These are phyloP conservation scores for Aix galericulata DNA, from an alignment of 2,113 vertebrate species.

Conservation along the genomic window DNA sequence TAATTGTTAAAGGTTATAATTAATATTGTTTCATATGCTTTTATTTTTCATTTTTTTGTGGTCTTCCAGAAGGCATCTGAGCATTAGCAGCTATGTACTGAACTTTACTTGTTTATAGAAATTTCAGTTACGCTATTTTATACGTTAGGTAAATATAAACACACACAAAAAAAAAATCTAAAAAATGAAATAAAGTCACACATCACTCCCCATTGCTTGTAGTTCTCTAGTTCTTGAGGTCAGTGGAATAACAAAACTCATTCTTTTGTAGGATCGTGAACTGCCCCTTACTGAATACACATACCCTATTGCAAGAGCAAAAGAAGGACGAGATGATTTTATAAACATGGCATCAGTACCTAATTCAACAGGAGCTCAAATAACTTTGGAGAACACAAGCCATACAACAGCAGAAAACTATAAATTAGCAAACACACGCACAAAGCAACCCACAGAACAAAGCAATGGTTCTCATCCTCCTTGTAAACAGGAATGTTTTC, in stretches of 20 bases:
- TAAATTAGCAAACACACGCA: not conserved
- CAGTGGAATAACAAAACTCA: not conserved
- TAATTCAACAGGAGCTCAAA: constrained; percentile 24
- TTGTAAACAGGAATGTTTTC: constrained; percentile 50
- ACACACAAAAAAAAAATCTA: not conserved
- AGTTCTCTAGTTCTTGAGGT: not conserved
- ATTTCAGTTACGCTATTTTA: not conserved
- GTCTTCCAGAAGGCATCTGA: not conserved
- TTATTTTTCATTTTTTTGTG: not conserved
- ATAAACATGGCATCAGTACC: not conserved
- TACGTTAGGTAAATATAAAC: not conserved
- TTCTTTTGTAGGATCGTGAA: constrained; percentile 1
- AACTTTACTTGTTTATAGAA: not conserved
- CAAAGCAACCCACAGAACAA: not conserved
- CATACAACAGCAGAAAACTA: not conserved
- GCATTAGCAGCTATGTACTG: not conserved
- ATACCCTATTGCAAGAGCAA: not conserved
- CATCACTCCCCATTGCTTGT: not conserved
- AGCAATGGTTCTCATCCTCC: not conserved
- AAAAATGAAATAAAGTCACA: not conserved
- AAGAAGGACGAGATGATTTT: constrained; percentile 23
- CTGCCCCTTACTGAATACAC: not conserved
- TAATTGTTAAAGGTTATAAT: not conserved
- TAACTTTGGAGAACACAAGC: constrained; percentile 17
- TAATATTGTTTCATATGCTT: not conserved